A percentile compares a stretch with the other conserved stretches of the same genome.
Conservation (phyloP, 2,797 vertebrate species). For the Eulemur coronatus region DNA sequence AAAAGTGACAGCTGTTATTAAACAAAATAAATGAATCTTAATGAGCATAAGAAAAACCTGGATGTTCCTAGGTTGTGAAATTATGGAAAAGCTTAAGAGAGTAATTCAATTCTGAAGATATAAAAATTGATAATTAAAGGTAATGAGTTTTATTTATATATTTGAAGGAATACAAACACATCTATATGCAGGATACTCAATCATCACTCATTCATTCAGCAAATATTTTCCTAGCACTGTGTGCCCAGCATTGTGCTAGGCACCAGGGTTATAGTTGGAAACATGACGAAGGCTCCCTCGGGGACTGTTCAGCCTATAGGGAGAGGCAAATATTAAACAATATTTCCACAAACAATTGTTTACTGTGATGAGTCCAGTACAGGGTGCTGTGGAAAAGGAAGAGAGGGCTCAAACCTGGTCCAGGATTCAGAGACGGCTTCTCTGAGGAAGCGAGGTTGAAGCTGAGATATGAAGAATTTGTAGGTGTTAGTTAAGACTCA, state of each 20-base stretch:
- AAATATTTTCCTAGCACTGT: neutral
- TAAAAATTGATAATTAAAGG: neutral
- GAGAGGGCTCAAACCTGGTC: neutral
- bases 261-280: neutral
- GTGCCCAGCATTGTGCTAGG: neutral
- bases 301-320: neutral
- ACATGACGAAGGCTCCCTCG: neutral
- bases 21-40: slow-evolving; percentile 3
- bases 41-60: neutral
- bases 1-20: slow-evolving; percentile 15
- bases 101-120: neutral
- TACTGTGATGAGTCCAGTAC: neutral
- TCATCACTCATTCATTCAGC: neutral
- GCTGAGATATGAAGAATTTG: neutral
- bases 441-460: neutral
- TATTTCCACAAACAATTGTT: neutral
- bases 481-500: neutral
- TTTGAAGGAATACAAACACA: neutral
- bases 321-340: neutral
- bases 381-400: neutral
- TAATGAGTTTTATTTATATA: slow-evolving; percentile 4
- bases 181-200: neutral
- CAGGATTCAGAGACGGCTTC: neutral
- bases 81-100: slow-evolving; percentile 10
- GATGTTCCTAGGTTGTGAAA: neutral